Evolutionary conservation across 2,113 vertebrate genomes (phyloP).

Genomic region (Onychostruthus taczanowskii): DNA sequence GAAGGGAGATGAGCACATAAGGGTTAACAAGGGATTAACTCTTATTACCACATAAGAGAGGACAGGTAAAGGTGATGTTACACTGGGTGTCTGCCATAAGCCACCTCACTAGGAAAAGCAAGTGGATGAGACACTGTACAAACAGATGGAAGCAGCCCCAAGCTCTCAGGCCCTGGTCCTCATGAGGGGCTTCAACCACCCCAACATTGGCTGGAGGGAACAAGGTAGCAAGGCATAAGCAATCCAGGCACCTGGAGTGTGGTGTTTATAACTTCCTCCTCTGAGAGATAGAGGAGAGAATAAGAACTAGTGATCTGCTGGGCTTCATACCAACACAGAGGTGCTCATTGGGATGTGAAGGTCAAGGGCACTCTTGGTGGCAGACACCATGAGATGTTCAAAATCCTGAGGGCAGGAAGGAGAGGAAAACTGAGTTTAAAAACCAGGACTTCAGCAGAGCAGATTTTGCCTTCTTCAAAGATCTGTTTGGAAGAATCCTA

Average conservation of each 20-base stretch:
- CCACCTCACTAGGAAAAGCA: not conserved
- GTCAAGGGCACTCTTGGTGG: not conserved
- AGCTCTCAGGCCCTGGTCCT: not conserved
- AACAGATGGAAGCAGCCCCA: not conserved
- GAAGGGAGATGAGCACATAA: not conserved
- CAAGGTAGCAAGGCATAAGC: not conserved
- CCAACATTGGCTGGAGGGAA: not conserved
- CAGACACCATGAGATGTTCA: not conserved
- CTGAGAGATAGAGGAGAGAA: not conserved
- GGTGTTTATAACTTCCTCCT: not conserved
- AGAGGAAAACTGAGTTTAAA: not conserved
- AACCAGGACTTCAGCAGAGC: not conserved
- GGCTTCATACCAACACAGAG: not conserved
- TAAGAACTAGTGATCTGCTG: not conserved
- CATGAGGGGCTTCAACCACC: not conserved
- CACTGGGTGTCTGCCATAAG: not conserved
- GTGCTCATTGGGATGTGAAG: accelerated
- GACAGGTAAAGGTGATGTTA: not conserved
- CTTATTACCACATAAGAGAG: not conserved
- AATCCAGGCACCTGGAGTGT: not conserved
- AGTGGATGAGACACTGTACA: not conserved
- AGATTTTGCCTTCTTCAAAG: not conserved
- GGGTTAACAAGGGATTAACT: not conserved
- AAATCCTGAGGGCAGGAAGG: not conserved
- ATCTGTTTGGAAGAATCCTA: not conserved